phyloP scores from a whole-genome alignment of 2,797 vertebrate genomes.

The Centropyge bicolor region DNA sequence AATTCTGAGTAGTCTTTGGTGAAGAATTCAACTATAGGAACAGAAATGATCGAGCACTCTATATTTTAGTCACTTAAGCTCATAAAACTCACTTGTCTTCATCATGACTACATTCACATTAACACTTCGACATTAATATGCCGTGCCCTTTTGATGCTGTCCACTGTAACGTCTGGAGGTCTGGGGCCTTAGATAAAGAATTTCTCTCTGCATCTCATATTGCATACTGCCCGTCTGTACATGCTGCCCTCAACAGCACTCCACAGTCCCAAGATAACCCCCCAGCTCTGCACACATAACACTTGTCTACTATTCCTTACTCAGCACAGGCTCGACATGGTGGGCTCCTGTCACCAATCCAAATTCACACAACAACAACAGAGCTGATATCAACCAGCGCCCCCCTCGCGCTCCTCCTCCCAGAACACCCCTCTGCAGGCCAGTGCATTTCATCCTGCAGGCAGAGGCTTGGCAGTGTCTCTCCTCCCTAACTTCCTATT shows the following conservation, averaged over 20 bases:
- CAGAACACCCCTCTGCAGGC: constrained; percentile 21
- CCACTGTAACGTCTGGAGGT: constrained; percentile 24
- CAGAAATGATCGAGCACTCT: too few species aligned
- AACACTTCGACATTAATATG: neutral
- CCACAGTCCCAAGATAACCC: constrained; percentile 56
- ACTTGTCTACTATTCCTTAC: constrained; percentile 37
- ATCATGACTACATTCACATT: neutral
- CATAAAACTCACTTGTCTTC: neutral
- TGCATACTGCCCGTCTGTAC: constrained; percentile 51
- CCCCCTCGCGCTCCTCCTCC: neutral
- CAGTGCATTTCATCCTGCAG: constrained; percentile 1
- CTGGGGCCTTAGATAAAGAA: constrained; percentile 54
- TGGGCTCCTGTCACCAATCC: constrained; percentile 39
- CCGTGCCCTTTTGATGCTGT: neutral
- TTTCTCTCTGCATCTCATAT: constrained; percentile 52
- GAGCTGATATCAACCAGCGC: constrained; percentile 20
- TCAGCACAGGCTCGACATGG: constrained; percentile 52
- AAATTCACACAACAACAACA: constrained; percentile 29
- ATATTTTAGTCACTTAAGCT: too few species aligned
- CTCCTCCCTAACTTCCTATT: neutral
- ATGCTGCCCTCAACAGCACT: constrained; percentile 37
- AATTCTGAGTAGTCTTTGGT: too few species aligned
- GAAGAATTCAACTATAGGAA: too few species aligned
- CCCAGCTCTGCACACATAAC: constrained; percentile 11
- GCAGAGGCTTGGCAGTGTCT: neutral